phyloP scores from a whole-genome alignment of 1,140 invertebrate species.

The Scylla paramamosain region DNA sequence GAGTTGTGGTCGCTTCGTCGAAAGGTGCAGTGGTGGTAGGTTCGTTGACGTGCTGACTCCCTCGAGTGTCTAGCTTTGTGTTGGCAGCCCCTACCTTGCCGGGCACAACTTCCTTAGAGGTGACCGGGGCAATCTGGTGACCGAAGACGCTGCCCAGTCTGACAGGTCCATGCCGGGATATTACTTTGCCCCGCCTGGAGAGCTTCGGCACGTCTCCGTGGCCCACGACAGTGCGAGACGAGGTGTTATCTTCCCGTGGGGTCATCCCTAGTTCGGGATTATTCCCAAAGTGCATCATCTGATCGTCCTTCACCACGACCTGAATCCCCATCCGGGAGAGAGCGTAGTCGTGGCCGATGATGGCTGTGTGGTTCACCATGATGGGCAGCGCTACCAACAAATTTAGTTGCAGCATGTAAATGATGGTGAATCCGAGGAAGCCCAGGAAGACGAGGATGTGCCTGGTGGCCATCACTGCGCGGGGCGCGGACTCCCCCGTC shows the following conservation, averaged over 20 bases:
- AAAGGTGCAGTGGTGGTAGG: neutral
- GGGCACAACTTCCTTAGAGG: neutral
- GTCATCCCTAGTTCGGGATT: neutral
- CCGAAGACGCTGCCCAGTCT: neutral
- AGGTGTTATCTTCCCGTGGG: neutral
- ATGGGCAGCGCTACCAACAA: slow-evolving; percentile 69
- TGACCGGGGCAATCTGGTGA: neutral
- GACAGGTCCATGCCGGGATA: neutral
- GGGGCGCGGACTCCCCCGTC: neutral
- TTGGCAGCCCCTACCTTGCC: neutral
- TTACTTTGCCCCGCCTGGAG: neutral
- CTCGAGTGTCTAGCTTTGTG: neutral
- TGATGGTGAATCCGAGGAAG: slow-evolving; percentile 65
- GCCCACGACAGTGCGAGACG: slow-evolving; percentile 46
- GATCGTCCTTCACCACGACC: slow-evolving; percentile 50
- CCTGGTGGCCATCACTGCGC: slow-evolving; percentile 45
- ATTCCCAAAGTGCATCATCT: neutral
- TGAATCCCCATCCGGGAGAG: slow-evolving; percentile 62
- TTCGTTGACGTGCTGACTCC: neutral
- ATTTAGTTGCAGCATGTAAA: slow-evolving; percentile 71
- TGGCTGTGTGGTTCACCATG: slow-evolving; percentile 71
- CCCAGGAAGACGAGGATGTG: slow-evolving; percentile 66
- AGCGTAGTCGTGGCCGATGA: slow-evolving; percentile 59
- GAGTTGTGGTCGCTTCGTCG: neutral
- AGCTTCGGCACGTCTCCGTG: slow-evolving; percentile 54